Conservation (phyloP, 2,113 vertebrate genomes). For the Connochaetes taurinus region DNA sequence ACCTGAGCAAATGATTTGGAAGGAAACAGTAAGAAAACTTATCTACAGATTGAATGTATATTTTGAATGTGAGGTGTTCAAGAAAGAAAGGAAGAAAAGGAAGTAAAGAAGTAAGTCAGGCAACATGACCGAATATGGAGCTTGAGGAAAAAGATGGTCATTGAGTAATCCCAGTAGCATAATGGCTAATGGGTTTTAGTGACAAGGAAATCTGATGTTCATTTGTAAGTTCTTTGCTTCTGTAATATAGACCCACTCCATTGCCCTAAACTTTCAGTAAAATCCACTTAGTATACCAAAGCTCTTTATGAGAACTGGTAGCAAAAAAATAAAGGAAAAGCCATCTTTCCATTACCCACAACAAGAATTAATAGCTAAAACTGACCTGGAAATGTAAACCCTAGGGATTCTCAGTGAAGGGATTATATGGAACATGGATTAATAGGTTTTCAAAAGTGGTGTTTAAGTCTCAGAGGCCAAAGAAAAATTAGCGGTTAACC, state of each 20-base stretch:
- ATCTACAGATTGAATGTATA: not conserved
- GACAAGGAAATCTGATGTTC: too few species aligned
- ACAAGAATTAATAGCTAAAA: not conserved
- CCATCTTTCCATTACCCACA: not conserved
- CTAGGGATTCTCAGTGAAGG: not conserved
- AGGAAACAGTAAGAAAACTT: not conserved
- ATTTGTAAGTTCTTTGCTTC: not conserved
- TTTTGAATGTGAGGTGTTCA: not conserved
- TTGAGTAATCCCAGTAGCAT: not conserved
- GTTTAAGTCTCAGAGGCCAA: not conserved
- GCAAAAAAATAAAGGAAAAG: not conserved
- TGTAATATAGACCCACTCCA: not conserved
- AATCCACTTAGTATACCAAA: not conserved
- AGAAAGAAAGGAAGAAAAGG: not conserved
- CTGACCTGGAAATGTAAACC: not conserved
- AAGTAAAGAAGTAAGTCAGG: not conserved
- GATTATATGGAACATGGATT: not conserved
- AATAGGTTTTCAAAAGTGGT: not conserved
- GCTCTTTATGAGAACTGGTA: not conserved
- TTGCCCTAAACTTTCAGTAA: not conserved
- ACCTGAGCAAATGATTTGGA: not conserved
- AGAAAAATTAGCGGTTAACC: not conserved
- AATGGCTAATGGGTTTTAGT: not conserved
- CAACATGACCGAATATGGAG: not conserved
- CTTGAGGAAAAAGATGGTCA: not conserved